Conservation (phyloP, 2,888 invertebrate species). For the Drosophila recens region DNA sequence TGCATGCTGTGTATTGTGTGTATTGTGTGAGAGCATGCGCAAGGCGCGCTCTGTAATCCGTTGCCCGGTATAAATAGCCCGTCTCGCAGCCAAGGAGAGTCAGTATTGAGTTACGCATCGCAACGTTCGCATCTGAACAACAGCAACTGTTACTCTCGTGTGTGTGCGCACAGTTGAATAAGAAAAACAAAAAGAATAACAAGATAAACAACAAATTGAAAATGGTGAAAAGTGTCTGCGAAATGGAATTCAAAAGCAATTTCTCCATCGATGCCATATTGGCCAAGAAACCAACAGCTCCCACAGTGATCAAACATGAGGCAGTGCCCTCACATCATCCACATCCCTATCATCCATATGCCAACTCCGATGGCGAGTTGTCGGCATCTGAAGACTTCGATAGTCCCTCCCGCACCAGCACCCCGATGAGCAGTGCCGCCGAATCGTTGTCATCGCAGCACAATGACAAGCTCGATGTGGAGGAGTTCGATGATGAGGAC, state of each 20-base stretch:
- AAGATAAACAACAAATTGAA: constrained; percentile 20
- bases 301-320: constrained; percentile 45
- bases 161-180: constrained; percentile 32
- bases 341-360: constrained; percentile 59
- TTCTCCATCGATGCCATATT: constrained; percentile 93
- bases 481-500: constrained; percentile 64
- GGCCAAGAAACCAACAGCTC: constrained; percentile 86
- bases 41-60: constrained; percentile 11
- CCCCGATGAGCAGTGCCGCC: constrained; percentile 84
- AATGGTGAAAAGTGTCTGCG: constrained; percentile 83
- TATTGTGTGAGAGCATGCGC: constrained; percentile 31
- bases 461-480: constrained; percentile 59
- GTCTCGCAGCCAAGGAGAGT: constrained; percentile 56
- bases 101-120: constrained; percentile 77
- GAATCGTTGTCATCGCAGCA: constrained; percentile 77
- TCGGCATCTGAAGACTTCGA: constrained; percentile 83
- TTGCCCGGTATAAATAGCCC: constrained; percentile 78
- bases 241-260: constrained; percentile 88
- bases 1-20: constrained; percentile 10
- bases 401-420: constrained; percentile 83
- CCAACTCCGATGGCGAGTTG: constrained; percentile 79
- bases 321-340: constrained; percentile 33
- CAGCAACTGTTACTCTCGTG: constrained; percentile 40
- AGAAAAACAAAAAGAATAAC: neutral
- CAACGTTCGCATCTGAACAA: constrained; percentile 49